Evolutionary conservation across 2,113 vertebrate genomes (phyloP).

Genomic region (Corynorhinus townsendii): DNA sequence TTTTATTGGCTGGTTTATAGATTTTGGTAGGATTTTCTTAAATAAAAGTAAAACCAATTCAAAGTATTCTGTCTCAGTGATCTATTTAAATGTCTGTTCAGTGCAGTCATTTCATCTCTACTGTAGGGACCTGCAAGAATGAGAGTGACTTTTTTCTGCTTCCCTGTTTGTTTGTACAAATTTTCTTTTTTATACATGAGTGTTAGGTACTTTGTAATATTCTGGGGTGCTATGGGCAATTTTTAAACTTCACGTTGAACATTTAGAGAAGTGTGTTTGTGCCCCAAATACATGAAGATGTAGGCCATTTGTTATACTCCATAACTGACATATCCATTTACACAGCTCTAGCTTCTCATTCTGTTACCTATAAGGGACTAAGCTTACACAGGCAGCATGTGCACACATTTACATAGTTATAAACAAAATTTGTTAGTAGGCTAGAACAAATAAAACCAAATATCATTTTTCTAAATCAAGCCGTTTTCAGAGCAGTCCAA

Average conservation of each 20-base stretch:
- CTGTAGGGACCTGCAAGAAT: neutral
- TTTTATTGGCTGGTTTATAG: slow-evolving; percentile 56
- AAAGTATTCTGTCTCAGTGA: slow-evolving; percentile 21
- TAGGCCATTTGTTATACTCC: neutral
- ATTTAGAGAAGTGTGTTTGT: neutral
- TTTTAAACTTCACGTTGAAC: neutral
- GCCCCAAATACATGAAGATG: neutral
- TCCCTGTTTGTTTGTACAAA: neutral
- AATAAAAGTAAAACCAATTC: slow-evolving; percentile 55
- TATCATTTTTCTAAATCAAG: neutral
- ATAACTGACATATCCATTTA: neutral
- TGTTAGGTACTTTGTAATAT: neutral
- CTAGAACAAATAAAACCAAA: neutral
- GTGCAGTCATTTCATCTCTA: neutral
- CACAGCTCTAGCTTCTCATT: neutral
- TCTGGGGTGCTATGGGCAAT: neutral
- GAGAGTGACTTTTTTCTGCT: neutral
- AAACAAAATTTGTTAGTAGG: neutral
- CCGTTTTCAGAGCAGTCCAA: neutral
- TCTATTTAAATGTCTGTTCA: slow-evolving; percentile 18
- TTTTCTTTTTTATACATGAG: neutral
- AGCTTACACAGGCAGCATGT: neutral
- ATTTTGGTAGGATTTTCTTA: slow-evolving; percentile 48
- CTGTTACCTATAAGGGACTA: neutral
- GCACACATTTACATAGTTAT: neutral